phyloP scores from a whole-genome alignment of 2,888 invertebrate species.

The Ophioninae sp. region DNA sequence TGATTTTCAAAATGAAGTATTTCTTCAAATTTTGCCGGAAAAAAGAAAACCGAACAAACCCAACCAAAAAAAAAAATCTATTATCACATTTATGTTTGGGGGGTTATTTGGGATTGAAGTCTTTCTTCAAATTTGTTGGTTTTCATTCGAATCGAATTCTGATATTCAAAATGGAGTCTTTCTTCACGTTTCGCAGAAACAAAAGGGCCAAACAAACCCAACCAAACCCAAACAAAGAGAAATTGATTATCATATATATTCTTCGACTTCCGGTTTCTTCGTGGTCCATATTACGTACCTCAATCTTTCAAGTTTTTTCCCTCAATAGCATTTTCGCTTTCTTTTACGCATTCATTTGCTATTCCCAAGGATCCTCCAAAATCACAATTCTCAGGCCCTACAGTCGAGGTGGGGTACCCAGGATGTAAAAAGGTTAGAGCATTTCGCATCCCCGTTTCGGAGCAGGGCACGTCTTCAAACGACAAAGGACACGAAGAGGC shows the following conservation, averaged over 20 bases:
- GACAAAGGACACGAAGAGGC: conserved; percentile 74
- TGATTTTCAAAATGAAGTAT: background rate
- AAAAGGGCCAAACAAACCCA: background rate
- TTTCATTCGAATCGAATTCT: too few species aligned
- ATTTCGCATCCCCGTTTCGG: conserved; percentile 41
- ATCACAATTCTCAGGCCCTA: conserved; percentile 64
- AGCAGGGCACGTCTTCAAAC: conserved; percentile 68
- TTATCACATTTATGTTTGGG: conserved; percentile 3
- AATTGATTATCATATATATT: background rate
- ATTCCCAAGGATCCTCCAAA: conserved; percentile 47
- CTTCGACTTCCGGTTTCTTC: conserved; percentile 40
- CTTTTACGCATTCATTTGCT: conserved; percentile 17
- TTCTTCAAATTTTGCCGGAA: conserved; percentile 10
- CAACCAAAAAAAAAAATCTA: too few species aligned
- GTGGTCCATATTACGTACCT: background rate
- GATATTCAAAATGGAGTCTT: too few species aligned
- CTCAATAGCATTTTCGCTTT: background rate
- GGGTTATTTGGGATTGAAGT: too few species aligned
- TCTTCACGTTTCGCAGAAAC: conserved; percentile 6
- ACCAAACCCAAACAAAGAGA: too few species aligned
- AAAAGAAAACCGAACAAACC: background rate
- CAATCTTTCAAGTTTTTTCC: too few species aligned
- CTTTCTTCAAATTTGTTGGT: too few species aligned
- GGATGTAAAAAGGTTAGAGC: conserved; percentile 7
- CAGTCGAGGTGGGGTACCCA: conserved; percentile 14